Base-by-base conservation (phyloP, 2,113 vertebrate genomes). In the Bungarus multicinctus region DNA sequence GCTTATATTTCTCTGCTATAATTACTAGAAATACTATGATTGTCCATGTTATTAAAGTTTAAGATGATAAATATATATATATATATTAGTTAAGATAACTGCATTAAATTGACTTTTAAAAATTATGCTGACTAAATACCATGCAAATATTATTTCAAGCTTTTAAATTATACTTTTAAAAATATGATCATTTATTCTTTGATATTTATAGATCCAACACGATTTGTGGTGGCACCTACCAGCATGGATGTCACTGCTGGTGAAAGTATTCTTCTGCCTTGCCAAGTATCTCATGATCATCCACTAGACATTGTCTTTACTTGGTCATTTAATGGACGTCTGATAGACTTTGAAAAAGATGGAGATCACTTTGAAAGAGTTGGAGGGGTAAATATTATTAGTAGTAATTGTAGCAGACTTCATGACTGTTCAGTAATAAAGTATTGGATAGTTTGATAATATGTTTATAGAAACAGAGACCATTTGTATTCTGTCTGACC, bases 341-440 rank as follows among this genome's bases (percentile, higher is more conserved):
- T 98, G 94, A 99, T 99, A 89, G 98, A 99, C 97, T 99, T 99
- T 2, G 98, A 98, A 60, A 98, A 97, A 94, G 99, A 99, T 0
- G 98, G 98, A 1, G 99, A 99, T 95, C 99, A 98, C 96, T 99
- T 99, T 92, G 99, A 99, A 89, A 98, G 98, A 97, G 99, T 99
- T 1, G 99, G 99, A 95, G 99, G 99, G 86, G 99, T 99, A 98
- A 99, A 99, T 98, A 94, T 97, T 53, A 94, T 97, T 74, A 1
- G 95, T 53, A 45, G 93, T 25, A 74, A 39, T 91, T 39, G 89
- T 88, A 85, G 39, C 58, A 86, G 27, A 34, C 23, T 89, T 91
- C 47, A 25, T 69, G 57, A 52, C 22, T 85, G 50, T 53, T 57
- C 47, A 88, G 47, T 30, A 89, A 88, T 47, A 0, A 14, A 55